phyloP scores from a whole-genome alignment of 2,888 invertebrate species.

The Drosophila lutescens region DNA sequence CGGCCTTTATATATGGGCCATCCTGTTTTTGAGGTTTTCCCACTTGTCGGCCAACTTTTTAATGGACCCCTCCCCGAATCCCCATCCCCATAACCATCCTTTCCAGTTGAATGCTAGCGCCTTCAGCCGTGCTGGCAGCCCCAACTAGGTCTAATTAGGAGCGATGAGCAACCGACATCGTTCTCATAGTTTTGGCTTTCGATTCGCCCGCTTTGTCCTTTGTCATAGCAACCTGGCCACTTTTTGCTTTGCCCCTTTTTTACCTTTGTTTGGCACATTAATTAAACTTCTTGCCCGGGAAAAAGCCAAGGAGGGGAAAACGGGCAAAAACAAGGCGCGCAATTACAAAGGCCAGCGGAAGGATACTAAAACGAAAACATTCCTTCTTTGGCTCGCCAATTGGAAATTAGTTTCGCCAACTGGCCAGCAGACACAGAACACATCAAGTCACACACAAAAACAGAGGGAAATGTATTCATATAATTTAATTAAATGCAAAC shows the following conservation, averaged over 20 bases:
- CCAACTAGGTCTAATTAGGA: slow-evolving; percentile 75
- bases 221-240: slow-evolving; percentile 51
- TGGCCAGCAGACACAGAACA: slow-evolving; percentile 23
- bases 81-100: neutral
- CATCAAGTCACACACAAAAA: slow-evolving; percentile 15
- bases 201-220: slow-evolving; percentile 38
- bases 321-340: slow-evolving; percentile 43
- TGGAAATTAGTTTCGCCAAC: slow-evolving; percentile 54
- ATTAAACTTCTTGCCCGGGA: slow-evolving; percentile 61
- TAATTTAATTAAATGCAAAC: slow-evolving; percentile 80
- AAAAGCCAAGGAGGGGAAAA: slow-evolving; percentile 11
- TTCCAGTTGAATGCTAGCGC: slow-evolving; percentile 51
- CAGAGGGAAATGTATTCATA: slow-evolving; percentile 63
- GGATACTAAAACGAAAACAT: slow-evolving; percentile 45
- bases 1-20: slow-evolving; percentile 72
- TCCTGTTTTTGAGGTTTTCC: slow-evolving; percentile 70
- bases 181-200: slow-evolving; percentile 54
- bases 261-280: slow-evolving; percentile 60
- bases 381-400: slow-evolving; percentile 54
- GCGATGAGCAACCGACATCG: slow-evolving; percentile 55
- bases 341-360: slow-evolving; percentile 56
- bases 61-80: slow-evolving; percentile 34
- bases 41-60: slow-evolving; percentile 72
- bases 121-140: slow-evolving; percentile 63
- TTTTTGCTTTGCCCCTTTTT: slow-evolving; percentile 22